phyloP scores from a whole-genome alignment of 2,888 invertebrate genomes.

The Metalampra italica region DNA sequence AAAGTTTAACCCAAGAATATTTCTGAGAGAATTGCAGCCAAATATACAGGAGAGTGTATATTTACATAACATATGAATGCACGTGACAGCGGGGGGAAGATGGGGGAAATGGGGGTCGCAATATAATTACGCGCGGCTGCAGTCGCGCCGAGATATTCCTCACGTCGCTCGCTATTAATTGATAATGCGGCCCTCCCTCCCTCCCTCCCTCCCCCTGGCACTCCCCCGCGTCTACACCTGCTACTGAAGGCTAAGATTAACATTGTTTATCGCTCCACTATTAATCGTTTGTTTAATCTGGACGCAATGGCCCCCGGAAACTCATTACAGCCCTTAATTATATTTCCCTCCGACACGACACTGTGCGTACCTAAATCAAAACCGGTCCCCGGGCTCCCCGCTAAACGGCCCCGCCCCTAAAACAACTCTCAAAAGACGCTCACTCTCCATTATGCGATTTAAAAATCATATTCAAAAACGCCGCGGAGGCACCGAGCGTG shows the following conservation, averaged over 20 bases:
- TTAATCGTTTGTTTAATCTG: conserved; percentile 64
- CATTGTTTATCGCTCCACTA: conserved; percentile 56
- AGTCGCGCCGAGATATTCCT: conserved; percentile 7
- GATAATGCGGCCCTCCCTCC: conserved; percentile 37
- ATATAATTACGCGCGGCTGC: conserved; percentile 36
- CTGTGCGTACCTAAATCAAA: neutral
- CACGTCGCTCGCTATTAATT: conserved; percentile 45
- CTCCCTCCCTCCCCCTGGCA: conserved; percentile 12
- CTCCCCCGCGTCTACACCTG: conserved; percentile 41
- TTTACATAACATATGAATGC: conserved; percentile 50
- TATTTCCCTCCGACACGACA: conserved; percentile 9
- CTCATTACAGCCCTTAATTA: conserved; percentile 43
- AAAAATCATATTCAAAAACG: conserved; percentile 77
- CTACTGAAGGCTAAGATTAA: conserved; percentile 65
- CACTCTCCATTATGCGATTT: conserved; percentile 74
- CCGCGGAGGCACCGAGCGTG: conserved; percentile 55
- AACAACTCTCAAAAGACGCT: conserved; percentile 60
- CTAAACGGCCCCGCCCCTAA: conserved; percentile 34
- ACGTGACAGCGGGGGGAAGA: conserved; percentile 36
- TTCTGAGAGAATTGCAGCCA: too few relatives aligned
- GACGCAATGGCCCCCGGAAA: conserved; percentile 53
- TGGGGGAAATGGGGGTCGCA: conserved; percentile 12
- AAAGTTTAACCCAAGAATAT: neutral
- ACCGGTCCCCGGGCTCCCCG: neutral
- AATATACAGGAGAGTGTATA: neutral